Conservation (phyloP, 2,888 invertebrate species). For the Syrphus vitripennis region DNA sequence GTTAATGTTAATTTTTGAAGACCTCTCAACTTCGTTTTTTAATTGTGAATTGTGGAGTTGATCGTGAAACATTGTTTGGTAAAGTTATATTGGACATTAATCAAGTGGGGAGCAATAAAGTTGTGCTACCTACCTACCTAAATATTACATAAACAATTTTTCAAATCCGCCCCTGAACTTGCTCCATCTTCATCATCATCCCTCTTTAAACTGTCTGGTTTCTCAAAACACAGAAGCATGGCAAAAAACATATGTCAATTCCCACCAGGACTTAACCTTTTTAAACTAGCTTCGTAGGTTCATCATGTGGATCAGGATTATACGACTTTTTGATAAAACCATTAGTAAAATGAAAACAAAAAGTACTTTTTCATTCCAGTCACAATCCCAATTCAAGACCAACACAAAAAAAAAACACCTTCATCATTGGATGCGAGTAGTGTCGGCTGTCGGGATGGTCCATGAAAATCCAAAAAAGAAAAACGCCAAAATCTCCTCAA, state of each 20-base stretch:
- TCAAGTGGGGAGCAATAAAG: no score
- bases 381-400: no score
- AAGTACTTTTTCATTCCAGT: neutral
- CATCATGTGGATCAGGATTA: neutral
- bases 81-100: no score
- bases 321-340: neutral
- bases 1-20: no score
- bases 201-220: neutral
- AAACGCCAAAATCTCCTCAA: neutral
- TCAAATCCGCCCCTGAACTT: neutral
- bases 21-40: no score
- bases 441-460: neutral
- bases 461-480: conserved; percentile 53
- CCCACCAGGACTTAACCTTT: neutral
- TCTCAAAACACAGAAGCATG: neutral
- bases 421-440: neutral
- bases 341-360: neutral
- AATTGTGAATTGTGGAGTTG: no score
- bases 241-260: neutral
- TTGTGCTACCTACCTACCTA: no score
- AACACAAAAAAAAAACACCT: neutral
- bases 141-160: no score
- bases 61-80: no score
- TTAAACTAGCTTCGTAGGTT: neutral
- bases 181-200: neutral